Conservation (phyloP, 2,888 invertebrate species). For the Hirtodrosophila confusa region DNA sequence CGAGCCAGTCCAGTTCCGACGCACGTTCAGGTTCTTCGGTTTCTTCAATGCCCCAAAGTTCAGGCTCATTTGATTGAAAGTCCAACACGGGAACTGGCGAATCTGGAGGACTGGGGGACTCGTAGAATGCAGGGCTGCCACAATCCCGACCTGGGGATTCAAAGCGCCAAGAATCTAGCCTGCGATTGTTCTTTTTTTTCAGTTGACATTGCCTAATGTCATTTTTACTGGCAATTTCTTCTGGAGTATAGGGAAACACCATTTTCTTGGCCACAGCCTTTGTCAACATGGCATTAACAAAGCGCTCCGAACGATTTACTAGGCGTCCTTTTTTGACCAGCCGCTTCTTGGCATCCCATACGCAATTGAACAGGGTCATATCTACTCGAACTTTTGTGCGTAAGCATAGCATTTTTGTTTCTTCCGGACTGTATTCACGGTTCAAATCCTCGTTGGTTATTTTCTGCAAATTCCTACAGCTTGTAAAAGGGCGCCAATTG, state of each 20-base stretch:
- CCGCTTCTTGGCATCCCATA: constrained; percentile 58
- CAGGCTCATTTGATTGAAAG: neutral
- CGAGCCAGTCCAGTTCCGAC: constrained; percentile 20
- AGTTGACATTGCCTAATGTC: constrained; percentile 28
- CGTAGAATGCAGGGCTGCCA: neutral
- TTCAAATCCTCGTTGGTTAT: constrained; percentile 48
- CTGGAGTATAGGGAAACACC: constrained; percentile 45
- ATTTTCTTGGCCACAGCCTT: constrained; percentile 50
- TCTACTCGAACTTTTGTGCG: constrained; percentile 50
- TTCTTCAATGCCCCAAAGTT: constrained; percentile 9
- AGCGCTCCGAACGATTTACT: constrained; percentile 33
- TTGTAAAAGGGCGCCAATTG: too few species aligned
- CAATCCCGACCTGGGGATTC: neutral
- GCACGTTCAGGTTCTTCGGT: neutral
- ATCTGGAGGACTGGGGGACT: neutral
- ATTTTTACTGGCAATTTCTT: constrained; percentile 8
- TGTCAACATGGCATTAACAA: constrained; percentile 49
- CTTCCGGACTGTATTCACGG: constrained; percentile 37
- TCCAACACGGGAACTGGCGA: neutral
- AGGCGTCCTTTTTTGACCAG: constrained; percentile 43
- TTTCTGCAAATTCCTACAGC: constrained; percentile 23
- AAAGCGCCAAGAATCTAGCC: constrained; percentile 45
- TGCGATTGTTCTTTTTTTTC: constrained; percentile 49
- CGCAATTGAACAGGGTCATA: constrained; percentile 48
- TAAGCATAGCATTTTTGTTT: constrained; percentile 40